phyloP scores from a whole-genome alignment of 2,113 vertebrate genomes.

The Casuarius casuarius region DNA sequence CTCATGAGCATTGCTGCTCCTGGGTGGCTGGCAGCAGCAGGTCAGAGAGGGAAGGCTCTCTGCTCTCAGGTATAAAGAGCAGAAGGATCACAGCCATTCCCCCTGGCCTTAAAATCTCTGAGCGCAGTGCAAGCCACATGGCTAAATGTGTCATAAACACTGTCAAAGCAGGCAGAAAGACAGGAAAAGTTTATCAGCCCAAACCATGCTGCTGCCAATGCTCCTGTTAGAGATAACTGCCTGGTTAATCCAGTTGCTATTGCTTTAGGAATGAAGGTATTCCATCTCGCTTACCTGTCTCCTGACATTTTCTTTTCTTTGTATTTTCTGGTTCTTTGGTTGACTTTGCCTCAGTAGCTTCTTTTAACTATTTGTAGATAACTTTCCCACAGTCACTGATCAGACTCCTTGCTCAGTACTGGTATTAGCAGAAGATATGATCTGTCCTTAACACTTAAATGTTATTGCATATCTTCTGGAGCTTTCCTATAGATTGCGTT shows the following conservation, averaged over 20 bases:
- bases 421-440: neutral
- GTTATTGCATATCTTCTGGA: neutral
- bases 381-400: neutral
- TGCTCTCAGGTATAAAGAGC: neutral
- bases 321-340: neutral
- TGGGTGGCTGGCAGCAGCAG: accelerated
- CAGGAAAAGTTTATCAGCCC: neutral
- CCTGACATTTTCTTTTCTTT: neutral
- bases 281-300: neutral
- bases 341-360: neutral
- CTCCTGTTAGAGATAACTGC: neutral
- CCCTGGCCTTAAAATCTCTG: neutral
- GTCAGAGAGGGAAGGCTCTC: accelerated
- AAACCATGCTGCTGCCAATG: neutral
- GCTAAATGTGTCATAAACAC: neutral
- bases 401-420: neutral
- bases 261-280: neutral
- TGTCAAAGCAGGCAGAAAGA: neutral
- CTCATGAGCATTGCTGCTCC: neutral
- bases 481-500: neutral
- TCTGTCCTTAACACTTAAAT: neutral
- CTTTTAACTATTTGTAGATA: neutral
- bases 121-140: neutral
- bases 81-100: neutral
- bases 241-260: neutral